Base-by-base conservation (phyloP, 2,113 vertebrate genomes). In the Crocuta crocuta region DNA sequence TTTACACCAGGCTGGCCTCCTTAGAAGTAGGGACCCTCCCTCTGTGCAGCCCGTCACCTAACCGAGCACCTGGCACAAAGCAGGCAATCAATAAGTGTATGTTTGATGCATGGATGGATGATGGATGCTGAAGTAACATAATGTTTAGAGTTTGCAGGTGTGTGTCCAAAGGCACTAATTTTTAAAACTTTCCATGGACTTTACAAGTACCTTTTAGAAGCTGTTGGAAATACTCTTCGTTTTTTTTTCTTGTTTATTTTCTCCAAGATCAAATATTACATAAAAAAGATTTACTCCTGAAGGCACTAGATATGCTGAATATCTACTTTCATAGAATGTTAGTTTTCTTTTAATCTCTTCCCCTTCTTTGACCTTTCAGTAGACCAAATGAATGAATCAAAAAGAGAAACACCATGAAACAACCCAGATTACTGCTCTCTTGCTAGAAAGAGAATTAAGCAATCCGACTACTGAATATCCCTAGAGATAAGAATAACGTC, bases 231-330 rank as follows among this genome's bases (percentile, higher is more conserved):
- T 66, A 82, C 28, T 79, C 2, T 73, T 15, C 79, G 3, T 10
- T 68, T 61, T 73, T 86, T 53, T 83, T n/a, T 80, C 65, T 61
- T 48, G 15, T 5, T 95, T 68, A 68, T 92, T 79, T 94, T 92
- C 79, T 82, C 48, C 23, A 93, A 63, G 7, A 65, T 17, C 39
- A 87, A 55, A 58, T 19, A 66, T 66, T 43, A 68, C 10, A 61
- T 2, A 78, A 21, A 33, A 55, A 80, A 95, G 10, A 78, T 15
- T 80, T 70, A 65, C 15, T 85, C 45, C 28, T 28, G 33, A 91
- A 89, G 58, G 65, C 9, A 73, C 11, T 26, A 80, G 39, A 4
- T 31, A 43, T 5, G 10, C 0, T 78, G 39, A 89, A 53, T 24
- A 76, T 55, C 35, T 48, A 50, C 12, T 74, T 94, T 53, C n/a